Conservation (phyloP, 2,113 vertebrate genomes). For the Bujurquina vittata region DNA sequence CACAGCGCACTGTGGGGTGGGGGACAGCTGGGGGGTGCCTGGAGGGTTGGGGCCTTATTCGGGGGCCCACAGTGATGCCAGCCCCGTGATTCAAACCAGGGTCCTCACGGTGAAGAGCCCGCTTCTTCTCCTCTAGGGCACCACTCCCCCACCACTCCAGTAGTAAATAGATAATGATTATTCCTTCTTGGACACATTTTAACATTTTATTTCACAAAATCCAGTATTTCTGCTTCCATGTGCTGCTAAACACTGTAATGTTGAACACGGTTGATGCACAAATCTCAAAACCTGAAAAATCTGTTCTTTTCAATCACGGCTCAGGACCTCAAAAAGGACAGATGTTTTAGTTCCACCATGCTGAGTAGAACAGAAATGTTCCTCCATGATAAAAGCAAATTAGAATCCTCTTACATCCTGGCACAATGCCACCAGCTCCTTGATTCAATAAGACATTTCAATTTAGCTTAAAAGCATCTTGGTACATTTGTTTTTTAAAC, state of each 20-base stretch:
- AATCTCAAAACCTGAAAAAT: neutral
- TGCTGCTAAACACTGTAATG: neutral
- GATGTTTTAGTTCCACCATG: constrained; percentile 1
- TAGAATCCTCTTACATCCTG: constrained; percentile 28
- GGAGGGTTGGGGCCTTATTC: too few species aligned
- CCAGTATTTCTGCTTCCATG: neutral
- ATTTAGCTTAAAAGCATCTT: constrained; percentile 41
- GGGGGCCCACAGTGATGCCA: too few species aligned
- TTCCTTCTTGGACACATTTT: neutral
- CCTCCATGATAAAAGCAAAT: constrained; percentile 23
- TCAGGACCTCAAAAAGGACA: neutral
- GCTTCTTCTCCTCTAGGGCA: too few species aligned
- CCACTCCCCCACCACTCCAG: too few species aligned
- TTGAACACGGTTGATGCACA: neutral
- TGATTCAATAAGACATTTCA: constrained; percentile 47
- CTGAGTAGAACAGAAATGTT: constrained; percentile 20
- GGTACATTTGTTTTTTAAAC: constrained; percentile 16
- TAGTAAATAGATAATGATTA: too few species aligned
- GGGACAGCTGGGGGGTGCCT: too few species aligned
- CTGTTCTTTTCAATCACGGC: neutral
- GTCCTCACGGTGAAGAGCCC: too few species aligned
- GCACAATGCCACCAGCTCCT: constrained; percentile 8
- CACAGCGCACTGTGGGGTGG: too few species aligned
- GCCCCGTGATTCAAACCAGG: too few species aligned
- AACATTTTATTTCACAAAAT: neutral